These are phyloP conservation scores for Huso huso DNA, from an alignment of 2,797 vertebrate genomes.

Conservation along the genomic window DNA sequence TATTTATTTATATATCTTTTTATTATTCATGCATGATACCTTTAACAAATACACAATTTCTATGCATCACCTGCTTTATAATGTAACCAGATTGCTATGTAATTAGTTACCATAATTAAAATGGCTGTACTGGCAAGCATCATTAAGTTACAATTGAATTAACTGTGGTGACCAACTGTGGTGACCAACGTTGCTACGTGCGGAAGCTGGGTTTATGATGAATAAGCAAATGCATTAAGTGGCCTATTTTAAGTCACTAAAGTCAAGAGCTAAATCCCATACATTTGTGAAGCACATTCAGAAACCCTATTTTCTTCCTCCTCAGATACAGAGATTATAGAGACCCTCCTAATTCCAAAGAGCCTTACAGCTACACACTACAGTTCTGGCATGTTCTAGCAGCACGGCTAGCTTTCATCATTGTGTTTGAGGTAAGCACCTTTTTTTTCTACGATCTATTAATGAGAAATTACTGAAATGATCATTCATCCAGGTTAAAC, in stretches of 20 bases:
- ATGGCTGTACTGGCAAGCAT: no score
- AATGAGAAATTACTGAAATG: no score
- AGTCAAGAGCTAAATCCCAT: background rate
- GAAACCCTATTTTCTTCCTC: background rate
- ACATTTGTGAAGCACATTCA: background rate
- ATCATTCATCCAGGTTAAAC: no score
- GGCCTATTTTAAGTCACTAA: no score
- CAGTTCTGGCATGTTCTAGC: constrained; percentile 75
- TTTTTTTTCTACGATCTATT: background rate
- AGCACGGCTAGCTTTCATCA: constrained; percentile 69
- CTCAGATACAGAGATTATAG: constrained; percentile 68
- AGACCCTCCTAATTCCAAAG: constrained; percentile 58
- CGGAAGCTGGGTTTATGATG: background rate
- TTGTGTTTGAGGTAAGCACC: constrained; percentile 67
- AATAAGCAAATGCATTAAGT: no score
- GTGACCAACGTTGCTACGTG: background rate
- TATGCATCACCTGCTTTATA: no score
- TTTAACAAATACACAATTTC: no score
- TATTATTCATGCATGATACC: no score
- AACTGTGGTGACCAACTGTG: background rate
- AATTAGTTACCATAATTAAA: no score
- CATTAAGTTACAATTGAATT: no score
- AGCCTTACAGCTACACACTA: constrained; percentile 66
- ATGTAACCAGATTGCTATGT: no score
- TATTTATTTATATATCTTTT: no score